Percentiles rank a stretch among this genome's conserved stretches.
Evolutionary conservation across 2,113 vertebrate species (phyloP).

Genomic region (Odontophorus gujanensis): DNA sequence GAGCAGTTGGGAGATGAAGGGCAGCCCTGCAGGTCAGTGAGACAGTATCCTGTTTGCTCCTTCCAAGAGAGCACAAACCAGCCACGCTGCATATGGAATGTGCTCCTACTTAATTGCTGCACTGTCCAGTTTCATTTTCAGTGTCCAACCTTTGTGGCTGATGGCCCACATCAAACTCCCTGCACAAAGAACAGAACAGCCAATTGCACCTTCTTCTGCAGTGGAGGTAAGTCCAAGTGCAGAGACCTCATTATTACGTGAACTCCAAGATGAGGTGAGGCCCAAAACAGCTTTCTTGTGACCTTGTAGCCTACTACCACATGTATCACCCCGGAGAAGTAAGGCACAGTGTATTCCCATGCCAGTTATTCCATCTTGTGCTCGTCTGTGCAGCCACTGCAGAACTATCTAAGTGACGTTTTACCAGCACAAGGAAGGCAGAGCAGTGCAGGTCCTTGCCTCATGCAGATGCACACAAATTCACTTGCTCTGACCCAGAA

Average conservation of each 20-base stretch:
- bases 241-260: neutral
- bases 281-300: neutral
- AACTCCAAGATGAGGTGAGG: accelerated
- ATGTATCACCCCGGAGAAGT: neutral
- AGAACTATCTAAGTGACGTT: accelerated
- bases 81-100: neutral
- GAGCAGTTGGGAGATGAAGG: neutral
- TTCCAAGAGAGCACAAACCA: neutral
- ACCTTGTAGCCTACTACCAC: neutral
- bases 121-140: neutral
- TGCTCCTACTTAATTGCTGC: neutral
- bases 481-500: neutral
- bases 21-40: neutral
- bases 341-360: neutral
- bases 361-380: neutral
- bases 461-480: accelerated
- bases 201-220: neutral
- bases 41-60: accelerated
- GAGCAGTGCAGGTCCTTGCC: neutral
- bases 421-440: neutral
- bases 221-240: neutral
- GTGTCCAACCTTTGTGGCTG: neutral
- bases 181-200: neutral
- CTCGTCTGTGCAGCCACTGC: neutral
- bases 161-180: neutral